Percentiles rank a stretch among this genome's conserved stretches.
Conservation (phyloP, 2,888 invertebrate species). For the Zelleria hepariella region DNA sequence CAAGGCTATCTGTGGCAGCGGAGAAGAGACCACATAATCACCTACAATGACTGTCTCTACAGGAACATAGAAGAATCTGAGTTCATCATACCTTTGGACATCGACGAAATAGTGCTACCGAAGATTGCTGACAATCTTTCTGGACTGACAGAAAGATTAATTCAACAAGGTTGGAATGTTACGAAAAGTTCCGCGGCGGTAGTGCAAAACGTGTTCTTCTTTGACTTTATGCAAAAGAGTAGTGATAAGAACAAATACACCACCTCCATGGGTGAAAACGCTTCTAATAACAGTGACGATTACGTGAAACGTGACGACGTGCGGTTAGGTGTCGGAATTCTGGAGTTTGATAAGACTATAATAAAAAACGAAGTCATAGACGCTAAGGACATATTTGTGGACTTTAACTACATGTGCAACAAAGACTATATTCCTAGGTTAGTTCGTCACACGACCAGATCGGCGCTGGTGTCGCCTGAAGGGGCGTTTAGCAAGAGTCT, state of each 20-base stretch:
- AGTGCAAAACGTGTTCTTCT: slow-evolving; percentile 79
- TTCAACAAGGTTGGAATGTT: slow-evolving; percentile 48
- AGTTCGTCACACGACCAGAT: slow-evolving; percentile 63
- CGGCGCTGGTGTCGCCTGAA: slow-evolving; percentile 71
- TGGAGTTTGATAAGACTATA: slow-evolving; percentile 31
- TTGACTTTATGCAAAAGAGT: slow-evolving; percentile 63
- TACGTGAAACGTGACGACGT: slow-evolving; percentile 58
- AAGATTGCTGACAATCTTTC: slow-evolving; percentile 71
- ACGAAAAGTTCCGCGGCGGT: slow-evolving; percentile 73
- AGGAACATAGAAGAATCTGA: slow-evolving; percentile 76
- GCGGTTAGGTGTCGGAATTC: slow-evolving; percentile 47
- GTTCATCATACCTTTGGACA: slow-evolving; percentile 78
- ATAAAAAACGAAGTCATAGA: slow-evolving; percentile 38
- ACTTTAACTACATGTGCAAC: slow-evolving; percentile 40
- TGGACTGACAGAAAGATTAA: slow-evolving; percentile 65
- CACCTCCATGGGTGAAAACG: no score
- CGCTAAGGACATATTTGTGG: slow-evolving; percentile 22
- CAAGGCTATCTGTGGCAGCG: slow-evolving; percentile 71
- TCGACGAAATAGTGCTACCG: slow-evolving; percentile 82
- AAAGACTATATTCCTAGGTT: slow-evolving; percentile 47
- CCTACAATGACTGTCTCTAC: slow-evolving; percentile 85
- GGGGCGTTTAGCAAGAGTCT: slow-evolving; percentile 82
- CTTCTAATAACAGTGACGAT: slow-evolving; percentile 30
- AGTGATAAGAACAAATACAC: slow-evolving; percentile 32
- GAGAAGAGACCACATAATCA: slow-evolving; percentile 79